Conservation (phyloP, 2,888 invertebrate species). For the Reticulitermes lucifugus region DNA sequence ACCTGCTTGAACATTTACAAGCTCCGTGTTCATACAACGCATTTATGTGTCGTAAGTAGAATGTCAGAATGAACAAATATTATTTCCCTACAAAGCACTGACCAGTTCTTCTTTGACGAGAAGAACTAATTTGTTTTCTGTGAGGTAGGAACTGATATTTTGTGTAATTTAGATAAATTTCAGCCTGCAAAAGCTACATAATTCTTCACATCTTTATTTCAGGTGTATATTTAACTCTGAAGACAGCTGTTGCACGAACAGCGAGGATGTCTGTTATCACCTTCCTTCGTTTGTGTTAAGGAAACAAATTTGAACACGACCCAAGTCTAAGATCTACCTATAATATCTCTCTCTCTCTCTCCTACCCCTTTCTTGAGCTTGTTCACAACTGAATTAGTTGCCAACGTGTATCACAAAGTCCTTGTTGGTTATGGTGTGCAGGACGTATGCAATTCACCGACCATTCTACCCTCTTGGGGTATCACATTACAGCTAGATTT, state of each 20-base stretch:
- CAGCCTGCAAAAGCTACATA: no score
- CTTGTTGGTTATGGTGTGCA: background rate
- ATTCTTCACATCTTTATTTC: no score
- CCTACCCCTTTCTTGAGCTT: background rate
- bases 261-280: background rate
- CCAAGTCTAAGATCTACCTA: background rate
- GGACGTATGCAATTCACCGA: background rate
- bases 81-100: no score
- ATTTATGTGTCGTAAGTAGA: no score
- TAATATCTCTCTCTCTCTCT: background rate
- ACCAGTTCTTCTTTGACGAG: no score
- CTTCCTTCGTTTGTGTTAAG: background rate
- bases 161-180: no score
- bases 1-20: no score
- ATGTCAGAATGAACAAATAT: no score
- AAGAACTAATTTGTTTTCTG: no score
- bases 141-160: no score
- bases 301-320: background rate
- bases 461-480: background rate
- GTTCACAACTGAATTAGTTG: background rate
- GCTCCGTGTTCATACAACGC: no score
- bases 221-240: no score
- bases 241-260: background rate
- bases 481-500: background rate
- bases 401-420: background rate